A percentile compares a stretch with the other conserved stretches of the same genome.
Evolutionary conservation across 2,113 vertebrate genomes (phyloP).

Genomic region (Spilogale gracilis): DNA sequence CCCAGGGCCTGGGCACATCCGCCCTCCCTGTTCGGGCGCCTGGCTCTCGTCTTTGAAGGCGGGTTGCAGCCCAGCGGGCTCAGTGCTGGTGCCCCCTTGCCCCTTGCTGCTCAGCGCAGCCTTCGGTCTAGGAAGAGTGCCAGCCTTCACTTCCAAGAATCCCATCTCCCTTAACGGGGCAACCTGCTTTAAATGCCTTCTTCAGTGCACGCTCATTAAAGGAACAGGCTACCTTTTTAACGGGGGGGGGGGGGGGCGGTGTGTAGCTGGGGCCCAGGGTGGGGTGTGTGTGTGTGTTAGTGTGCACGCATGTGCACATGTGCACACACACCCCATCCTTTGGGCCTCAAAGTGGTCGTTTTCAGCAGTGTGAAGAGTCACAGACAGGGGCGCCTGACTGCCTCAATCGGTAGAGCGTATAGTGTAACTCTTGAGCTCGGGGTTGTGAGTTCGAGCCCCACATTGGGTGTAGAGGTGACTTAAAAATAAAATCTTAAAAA

Average conservation of each 20-base stretch:
- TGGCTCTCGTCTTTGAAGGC: constrained; percentile 43
- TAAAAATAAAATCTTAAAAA: neutral
- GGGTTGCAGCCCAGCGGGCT: neutral
- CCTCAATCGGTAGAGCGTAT: neutral
- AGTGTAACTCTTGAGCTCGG: neutral
- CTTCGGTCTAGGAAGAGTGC: constrained; percentile 72
- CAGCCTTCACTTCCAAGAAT: constrained; percentile 72
- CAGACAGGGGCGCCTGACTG: neutral
- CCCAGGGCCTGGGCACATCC: neutral
- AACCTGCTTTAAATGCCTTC: constrained; percentile 54
- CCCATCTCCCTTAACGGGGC: constrained; percentile 67
- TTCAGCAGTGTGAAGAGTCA: neutral
- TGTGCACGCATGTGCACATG: rapidly evolving
- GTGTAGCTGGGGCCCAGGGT: no score
- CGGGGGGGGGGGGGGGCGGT: neutral
- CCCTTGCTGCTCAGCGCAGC: constrained; percentile 41
- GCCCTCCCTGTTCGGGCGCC: rapidly evolving
- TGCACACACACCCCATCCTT: no score
- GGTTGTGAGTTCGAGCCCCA: neutral
- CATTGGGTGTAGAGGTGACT: neutral
- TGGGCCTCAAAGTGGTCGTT: neutral
- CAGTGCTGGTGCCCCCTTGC: constrained; percentile 8
- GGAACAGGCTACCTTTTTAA: constrained; percentile 42
- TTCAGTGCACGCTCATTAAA: constrained; percentile 32
- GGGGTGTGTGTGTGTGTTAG: neutral